Conservation (phyloP, 2,888 invertebrate species). For the Timema cristinae region DNA sequence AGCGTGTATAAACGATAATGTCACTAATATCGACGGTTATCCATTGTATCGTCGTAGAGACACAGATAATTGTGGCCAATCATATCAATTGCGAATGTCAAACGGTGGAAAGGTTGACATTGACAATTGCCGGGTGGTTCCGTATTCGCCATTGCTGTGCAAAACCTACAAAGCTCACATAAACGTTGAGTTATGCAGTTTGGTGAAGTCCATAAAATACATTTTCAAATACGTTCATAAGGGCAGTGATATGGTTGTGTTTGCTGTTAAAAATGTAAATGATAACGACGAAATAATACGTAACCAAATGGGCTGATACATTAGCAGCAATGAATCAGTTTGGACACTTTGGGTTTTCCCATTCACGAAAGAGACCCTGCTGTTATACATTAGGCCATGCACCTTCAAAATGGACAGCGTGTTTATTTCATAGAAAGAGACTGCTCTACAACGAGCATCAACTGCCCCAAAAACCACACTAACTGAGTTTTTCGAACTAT, state of each 20-base stretch:
- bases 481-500: slow-evolving; percentile 35
- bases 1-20: too few species aligned
- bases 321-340: slow-evolving; percentile 35
- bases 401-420: too few species aligned
- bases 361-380: too few species aligned
- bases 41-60: too few species aligned
- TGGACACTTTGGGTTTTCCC: slow-evolving; percentile 40
- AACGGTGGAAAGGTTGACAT: background rate
- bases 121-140: slow-evolving; percentile 9
- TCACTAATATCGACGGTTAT: too few species aligned
- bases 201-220: slow-evolving; percentile 15
- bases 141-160: slow-evolving; percentile 6
- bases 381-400: too few species aligned
- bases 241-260: slow-evolving; percentile 34
- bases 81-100: slow-evolving; percentile 1
- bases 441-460: too few species aligned
- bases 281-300: slow-evolving; percentile 39
- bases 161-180: slow-evolving; percentile 17
- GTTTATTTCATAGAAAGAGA: too few species aligned
- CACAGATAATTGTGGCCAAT: background rate
- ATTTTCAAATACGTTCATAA: slow-evolving; percentile 36
- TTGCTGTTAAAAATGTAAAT: slow-evolving; percentile 29
- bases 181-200: slow-evolving; percentile 16
- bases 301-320: slow-evolving; percentile 36
- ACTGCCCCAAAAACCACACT: slow-evolving; percentile 33